These are phyloP conservation scores for Craseonycteris thonglongyai DNA, from an alignment of 2,113 vertebrate genomes.

Conservation along the genomic window DNA sequence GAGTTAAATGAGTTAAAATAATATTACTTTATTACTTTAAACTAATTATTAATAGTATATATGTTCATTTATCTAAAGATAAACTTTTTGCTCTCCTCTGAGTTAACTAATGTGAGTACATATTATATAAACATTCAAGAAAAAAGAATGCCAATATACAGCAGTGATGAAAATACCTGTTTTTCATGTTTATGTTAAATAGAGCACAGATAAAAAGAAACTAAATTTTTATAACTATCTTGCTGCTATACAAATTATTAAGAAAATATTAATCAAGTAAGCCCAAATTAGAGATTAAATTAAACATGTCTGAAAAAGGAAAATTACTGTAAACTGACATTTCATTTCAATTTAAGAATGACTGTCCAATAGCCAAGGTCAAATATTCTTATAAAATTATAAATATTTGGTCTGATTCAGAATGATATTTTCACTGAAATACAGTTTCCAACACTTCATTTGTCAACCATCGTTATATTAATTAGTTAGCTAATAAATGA, in stretches of 20 bases:
- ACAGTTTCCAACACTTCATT: not conserved
- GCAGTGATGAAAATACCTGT: not conserved
- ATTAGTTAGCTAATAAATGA: not conserved
- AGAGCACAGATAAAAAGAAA: not conserved
- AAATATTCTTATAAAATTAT: not conserved
- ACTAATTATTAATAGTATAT: not conserved
- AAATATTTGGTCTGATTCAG: not conserved
- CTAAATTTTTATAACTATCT: not conserved
- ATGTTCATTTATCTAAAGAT: not conserved
- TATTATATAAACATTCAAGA: not conserved
- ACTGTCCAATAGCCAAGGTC: not conserved
- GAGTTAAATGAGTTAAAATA: not conserved
- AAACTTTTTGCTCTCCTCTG: not conserved
- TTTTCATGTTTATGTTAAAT: not conserved
- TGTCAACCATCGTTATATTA: not conserved
- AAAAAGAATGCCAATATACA: not conserved
- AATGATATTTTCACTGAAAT: slow-evolving; percentile 24
- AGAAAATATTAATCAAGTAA: not conserved
- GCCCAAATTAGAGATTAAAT: not conserved
- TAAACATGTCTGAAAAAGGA: not conserved
- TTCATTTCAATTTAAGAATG: not conserved
- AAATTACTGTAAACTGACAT: not conserved
- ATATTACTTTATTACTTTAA: not conserved
- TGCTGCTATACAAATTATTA: not conserved
- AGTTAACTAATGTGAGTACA: not conserved